A percentile compares a stretch with the other conserved stretches of the same genome.
These are phyloP conservation scores for Rhodinocichla rosea DNA, from an alignment of 2,113 vertebrate genomes.

Conservation along the genomic window DNA sequence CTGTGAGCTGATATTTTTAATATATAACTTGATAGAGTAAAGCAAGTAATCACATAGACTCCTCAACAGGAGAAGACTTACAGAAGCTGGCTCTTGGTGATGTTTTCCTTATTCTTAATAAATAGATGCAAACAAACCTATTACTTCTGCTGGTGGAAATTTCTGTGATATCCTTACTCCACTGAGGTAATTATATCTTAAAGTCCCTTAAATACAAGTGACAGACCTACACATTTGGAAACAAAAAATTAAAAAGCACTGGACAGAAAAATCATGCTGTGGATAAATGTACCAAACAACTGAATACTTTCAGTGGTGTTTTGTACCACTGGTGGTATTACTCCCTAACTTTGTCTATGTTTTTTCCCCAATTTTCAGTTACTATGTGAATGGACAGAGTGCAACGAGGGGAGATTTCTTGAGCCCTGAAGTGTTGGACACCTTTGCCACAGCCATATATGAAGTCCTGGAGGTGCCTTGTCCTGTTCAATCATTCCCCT, in stretches of 20 bases:
- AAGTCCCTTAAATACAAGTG: not conserved
- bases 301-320: not conserved
- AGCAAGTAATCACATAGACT: not conserved
- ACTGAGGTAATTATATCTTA: not conserved
- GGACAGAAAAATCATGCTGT: not conserved
- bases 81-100: not conserved
- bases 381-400: conserved; percentile 87
- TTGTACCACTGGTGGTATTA: not conserved
- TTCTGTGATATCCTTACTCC: not conserved
- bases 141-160: not conserved
- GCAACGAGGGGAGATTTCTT: conserved; percentile 87
- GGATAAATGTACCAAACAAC: not conserved
- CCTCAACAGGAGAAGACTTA: not conserved
- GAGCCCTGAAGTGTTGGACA: conserved; percentile 84
- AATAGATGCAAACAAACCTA: not conserved
- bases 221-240: not conserved
- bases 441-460: conserved; percentile 70
- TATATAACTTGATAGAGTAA: not conserved
- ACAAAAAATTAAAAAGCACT: not conserved
- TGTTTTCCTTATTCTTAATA: not conserved
- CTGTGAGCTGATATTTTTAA: not conserved
- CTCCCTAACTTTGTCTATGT: not conserved
- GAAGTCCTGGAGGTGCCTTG: conserved; percentile 80
- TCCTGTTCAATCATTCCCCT: not conserved
- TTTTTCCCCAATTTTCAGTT: conserved; percentile 70